These are phyloP conservation scores for Poeciliopsis retropinna DNA, from an alignment of 2,113 vertebrate species.

Conservation along the genomic window DNA sequence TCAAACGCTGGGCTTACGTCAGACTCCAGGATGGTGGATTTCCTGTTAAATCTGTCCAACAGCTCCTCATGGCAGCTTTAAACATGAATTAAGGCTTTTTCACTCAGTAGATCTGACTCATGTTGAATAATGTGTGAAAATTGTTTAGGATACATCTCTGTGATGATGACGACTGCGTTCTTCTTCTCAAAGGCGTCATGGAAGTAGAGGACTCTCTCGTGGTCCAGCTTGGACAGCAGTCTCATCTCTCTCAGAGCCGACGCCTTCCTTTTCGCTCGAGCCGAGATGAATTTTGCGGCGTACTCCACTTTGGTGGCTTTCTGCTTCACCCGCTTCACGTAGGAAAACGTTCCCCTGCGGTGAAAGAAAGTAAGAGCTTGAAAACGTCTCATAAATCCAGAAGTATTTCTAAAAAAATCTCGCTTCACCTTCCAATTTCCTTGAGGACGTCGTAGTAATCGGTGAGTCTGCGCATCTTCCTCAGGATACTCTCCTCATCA, in stretches of 20 bases:
- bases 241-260: constrained; percentile 87
- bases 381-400: background rate
- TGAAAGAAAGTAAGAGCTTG: background rate
- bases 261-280: constrained; percentile 88
- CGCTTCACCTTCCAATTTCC: constrained; percentile 89
- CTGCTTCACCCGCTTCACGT: constrained; percentile 90
- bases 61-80: constrained; percentile 93
- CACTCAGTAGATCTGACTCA: background rate
- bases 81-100: constrained; percentile 58
- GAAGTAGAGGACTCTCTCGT: constrained; percentile 90
- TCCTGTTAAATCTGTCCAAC: constrained; percentile 89
- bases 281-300: constrained; percentile 94
- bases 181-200: constrained; percentile 96
- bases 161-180: constrained; percentile 89
- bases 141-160: constrained; percentile 89
- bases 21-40: constrained; percentile 87
- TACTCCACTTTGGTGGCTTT: constrained; percentile 87
- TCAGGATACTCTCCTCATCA: constrained; percentile 82
- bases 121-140: background rate
- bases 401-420: constrained; percentile 6
- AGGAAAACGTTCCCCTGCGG: constrained; percentile 94
- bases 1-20: constrained; percentile 82
- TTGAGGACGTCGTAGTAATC: constrained; percentile 94
- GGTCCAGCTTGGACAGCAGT: constrained; percentile 90
- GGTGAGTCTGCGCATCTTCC: constrained; percentile 86